Base-by-base conservation (phyloP, 2,888 invertebrate species). In the Acanthoscelides obtectus region DNA sequence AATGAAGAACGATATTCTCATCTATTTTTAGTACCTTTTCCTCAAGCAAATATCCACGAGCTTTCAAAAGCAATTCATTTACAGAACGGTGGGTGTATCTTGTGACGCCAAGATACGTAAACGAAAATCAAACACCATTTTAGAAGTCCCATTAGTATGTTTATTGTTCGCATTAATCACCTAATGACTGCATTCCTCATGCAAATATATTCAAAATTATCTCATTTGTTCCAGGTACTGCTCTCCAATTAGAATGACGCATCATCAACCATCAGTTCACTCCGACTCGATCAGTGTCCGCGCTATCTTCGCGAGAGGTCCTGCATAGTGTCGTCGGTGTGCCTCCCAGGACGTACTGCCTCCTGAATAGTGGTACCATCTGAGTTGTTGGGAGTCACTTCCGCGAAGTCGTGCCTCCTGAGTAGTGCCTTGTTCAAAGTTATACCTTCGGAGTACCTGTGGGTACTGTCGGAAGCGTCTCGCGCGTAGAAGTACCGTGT, bases 341-440 rank as follows among this genome's bases (percentile, higher is more conserved):
- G 45, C 45, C n/a, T n/a, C n/a, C n/a, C n/a, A n/a, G n/a, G n/a
- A n/a, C n/a, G n/a, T n/a, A n/a, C n/a, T n/a, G n/a, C n/a, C n/a
- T n/a, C n/a, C n/a, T n/a, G n/a, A n/a, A n/a, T n/a, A n/a, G n/a
- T n/a, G n/a, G n/a, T n/a, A n/a, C n/a, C n/a, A n/a, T n/a, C n/a
- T n/a, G n/a, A n/a, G n/a, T n/a, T n/a, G n/a, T n/a, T n/a, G n/a
- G n/a, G n/a, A n/a, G n/a, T n/a, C n/a, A n/a, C n/a, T n/a, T n/a
- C n/a, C n/a, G n/a, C n/a, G n/a, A n/a, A n/a, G n/a, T n/a, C n/a
- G n/a, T n/a, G n/a, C n/a, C n/a, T n/a, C n/a, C n/a, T n/a, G n/a
- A n/a, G n/a, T n/a, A n/a, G n/a, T 2, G 65, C 69, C 72, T 70
- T 73, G 69, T 73, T 70, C 66, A 64, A 69, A 72, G 72, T 72